phyloP scores from a whole-genome alignment of 1,140 invertebrate species.

The Drosophila paulistorum region DNA sequence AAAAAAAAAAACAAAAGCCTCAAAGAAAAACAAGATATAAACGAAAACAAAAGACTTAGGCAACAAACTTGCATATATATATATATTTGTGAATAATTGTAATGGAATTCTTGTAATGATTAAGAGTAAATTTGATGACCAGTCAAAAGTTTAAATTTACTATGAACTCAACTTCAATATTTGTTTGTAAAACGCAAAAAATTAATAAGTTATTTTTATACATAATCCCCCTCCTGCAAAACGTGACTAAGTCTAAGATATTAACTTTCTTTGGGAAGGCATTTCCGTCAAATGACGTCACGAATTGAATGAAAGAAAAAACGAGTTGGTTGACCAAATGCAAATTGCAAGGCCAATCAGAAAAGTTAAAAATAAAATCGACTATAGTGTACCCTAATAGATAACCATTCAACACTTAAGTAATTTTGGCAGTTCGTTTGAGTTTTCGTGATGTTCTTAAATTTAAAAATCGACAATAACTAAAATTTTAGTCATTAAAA shows the following conservation, averaged over 20 bases:
- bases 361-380: constrained; percentile 4
- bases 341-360: constrained; percentile 57
- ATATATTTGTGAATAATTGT: constrained; percentile 10
- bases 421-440: too few species aligned
- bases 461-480: too few species aligned
- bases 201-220: constrained; percentile 10
- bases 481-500: too few species aligned
- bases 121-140: neutral
- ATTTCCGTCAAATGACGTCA: constrained; percentile 59
- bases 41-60: constrained; percentile 74
- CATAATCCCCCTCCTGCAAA: constrained; percentile 13
- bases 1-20: constrained; percentile 37
- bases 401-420: too few species aligned
- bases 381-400: neutral
- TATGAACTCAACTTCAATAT: constrained; percentile 40
- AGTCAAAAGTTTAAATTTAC: neutral
- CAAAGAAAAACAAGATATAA: constrained; percentile 11
- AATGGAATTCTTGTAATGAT: neutral
- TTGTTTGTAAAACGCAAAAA: neutral
- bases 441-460: too few species aligned
- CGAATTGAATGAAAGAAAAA: constrained; percentile 16
- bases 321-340: constrained; percentile 46
- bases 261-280: constrained; percentile 50
- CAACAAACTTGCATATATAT: constrained; percentile 63
- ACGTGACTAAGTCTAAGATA: constrained; percentile 53